Base-by-base conservation (phyloP, 2,888 invertebrate species). In the Latheticus oryzae region DNA sequence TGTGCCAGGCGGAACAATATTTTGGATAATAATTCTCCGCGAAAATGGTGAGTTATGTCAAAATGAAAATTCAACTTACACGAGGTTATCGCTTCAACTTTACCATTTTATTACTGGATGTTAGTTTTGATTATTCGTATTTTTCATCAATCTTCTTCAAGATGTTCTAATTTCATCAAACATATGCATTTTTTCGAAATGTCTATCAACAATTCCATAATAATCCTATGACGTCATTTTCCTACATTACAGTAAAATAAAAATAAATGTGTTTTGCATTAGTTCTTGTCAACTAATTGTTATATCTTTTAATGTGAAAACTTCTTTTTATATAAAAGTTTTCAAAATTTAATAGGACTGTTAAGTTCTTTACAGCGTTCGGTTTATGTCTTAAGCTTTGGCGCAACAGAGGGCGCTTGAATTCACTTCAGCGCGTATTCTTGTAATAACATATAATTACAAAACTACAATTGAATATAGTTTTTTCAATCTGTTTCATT, bases 41-140 rank as follows among this genome's bases (percentile, higher is more conserved):
- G 21, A 58, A 58, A 58, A 53, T 53, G 58, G 58, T 58, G 23
- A 58, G 58, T 58, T 15, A n/a, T n/a, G 5, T 24, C n/a, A 19
- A n/a, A 9, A 9, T 40, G 8, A 23, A 17, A 45, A n/a, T n/a
- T n/a, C n/a, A n/a, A n/a, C n/a, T n/a, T n/a, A n/a, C n/a, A n/a
- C n/a, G n/a, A n/a, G n/a, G n/a, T n/a, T n/a, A n/a, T n/a, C n/a
- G n/a, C n/a, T n/a, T n/a, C n/a, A n/a, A n/a, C n/a, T n/a, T n/a
- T n/a, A n/a, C n/a, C n/a, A n/a, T n/a, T n/a, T n/a, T n/a, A n/a
- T n/a, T n/a, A n/a, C n/a, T n/a, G n/a, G n/a, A n/a, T n/a, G n/a
- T n/a, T n/a, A n/a, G n/a, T n/a, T n/a, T n/a, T n/a, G n/a, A n/a
- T n/a, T n/a, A n/a, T n/a, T n/a, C n/a, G n/a, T n/a, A n/a, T n/a